Evolutionary conservation across 1,140 invertebrate species (phyloP), one percentile per base, ranked within the genome.

Genomic region (Caerostris darwini): DNA sequence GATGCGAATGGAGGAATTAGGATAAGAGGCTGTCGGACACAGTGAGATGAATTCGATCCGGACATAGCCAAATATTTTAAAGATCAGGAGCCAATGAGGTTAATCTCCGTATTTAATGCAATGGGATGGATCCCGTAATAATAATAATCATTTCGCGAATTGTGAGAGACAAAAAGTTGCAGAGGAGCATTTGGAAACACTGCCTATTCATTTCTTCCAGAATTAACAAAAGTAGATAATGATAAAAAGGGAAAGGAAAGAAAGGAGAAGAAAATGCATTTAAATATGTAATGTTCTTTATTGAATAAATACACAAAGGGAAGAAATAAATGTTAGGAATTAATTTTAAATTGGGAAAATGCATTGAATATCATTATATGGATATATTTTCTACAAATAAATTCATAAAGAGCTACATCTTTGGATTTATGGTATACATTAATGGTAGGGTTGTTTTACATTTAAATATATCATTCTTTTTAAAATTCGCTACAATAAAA

Each of bases 51-150:
- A 92, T 92, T 92, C 53, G 53, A 92, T 92, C 82, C 82, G 91
- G 81, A 93, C 90, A 81, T 83, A 58, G 58, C 77, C 77, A 92
- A 87, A 93, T 93, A 93, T 87, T 93, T 87, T 86, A 87, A 93
- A 93, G 92, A 93, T 93, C 69, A 83, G 12, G 34, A 83, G 64
- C 59, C 92, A 93, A 85, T 93, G 92, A 77, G 92, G 83, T 93
- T 93, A 93, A 93, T 93, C 92, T 54, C 83, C 85, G 57, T 59
- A 71, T 93, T 93, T 93, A 64, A 93, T 86, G 92, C 56, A 85
- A 92, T 85, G 90, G 82, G 54, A 85, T 81, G 57, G 19, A 61
- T 71, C 71, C 34, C 19, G 67, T 81, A 54, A 90, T 57, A 58
- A 90, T 69, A 71, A 71, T 69, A 59, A 91, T 77, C 56, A 88